phyloP scores from a whole-genome alignment of 2,797 vertebrate genomes.

The Petrocephalus sullivani region DNA sequence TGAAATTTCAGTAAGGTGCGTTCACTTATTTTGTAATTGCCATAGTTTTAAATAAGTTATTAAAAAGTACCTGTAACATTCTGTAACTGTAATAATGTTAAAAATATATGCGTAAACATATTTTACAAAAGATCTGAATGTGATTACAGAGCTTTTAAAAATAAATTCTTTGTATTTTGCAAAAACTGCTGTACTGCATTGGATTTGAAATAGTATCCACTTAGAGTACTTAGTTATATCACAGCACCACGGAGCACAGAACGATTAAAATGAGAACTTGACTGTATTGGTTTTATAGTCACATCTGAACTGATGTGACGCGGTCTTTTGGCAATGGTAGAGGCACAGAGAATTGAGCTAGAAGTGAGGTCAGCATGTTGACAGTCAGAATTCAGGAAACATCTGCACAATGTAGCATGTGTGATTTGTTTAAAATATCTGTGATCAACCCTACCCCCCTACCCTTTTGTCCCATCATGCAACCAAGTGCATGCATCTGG shows the following conservation, averaged over 20 bases:
- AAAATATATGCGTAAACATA: neutral
- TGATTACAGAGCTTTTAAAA: neutral
- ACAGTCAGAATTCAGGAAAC: neutral
- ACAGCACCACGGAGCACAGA: neutral
- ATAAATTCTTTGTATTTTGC: neutral
- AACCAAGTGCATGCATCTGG: constrained; percentile 7
- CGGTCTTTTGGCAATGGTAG: constrained; percentile 15
- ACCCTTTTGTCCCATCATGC: neutral
- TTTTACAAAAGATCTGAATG: neutral
- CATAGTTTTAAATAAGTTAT: neutral
- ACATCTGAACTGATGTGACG: neutral
- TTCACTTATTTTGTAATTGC: neutral
- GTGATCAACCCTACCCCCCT: neutral
- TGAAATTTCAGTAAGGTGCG: neutral
- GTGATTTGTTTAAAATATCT: neutral
- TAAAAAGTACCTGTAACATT: neutral
- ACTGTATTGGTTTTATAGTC: neutral
- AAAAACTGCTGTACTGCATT: neutral
- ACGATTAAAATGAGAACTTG: neutral
- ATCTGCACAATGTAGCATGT: constrained; percentile 18
- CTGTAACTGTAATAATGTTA: neutral
- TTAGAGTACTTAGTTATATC: neutral
- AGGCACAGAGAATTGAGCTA: neutral
- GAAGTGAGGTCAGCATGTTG: neutral
- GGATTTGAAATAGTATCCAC: neutral